phyloP scores from a whole-genome alignment of 2,113 vertebrate species.

The Rhinichthys klamathensis region DNA sequence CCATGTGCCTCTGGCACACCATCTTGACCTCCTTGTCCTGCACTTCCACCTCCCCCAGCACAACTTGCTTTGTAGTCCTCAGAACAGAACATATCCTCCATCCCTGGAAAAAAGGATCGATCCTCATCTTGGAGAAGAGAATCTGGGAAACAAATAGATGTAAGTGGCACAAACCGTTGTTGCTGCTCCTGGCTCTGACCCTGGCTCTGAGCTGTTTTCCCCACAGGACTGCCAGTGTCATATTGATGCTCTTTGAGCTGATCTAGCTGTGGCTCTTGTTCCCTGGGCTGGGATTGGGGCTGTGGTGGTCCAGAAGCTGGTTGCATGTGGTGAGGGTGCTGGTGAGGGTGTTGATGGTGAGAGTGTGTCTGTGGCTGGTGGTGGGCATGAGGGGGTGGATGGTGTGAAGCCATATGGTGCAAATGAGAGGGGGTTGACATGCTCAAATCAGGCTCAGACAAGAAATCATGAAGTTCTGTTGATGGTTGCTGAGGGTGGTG shows the following conservation, averaged over 20 bases:
- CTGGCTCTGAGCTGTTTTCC: constrained; percentile 70
- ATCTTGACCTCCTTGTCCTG: constrained; percentile 68
- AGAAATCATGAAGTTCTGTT: constrained; percentile 73
- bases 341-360: constrained; percentile 69
- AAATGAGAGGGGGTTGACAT: constrained; percentile 69
- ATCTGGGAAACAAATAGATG: constrained; percentile 92
- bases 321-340: constrained; percentile 65
- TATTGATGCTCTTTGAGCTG: constrained; percentile 81
- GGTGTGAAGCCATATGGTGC: constrained; percentile 69
- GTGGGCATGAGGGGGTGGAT: constrained; percentile 65
- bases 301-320: constrained; percentile 63
- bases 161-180: constrained; percentile 81
- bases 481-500: constrained; percentile 66
- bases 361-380: constrained; percentile 66
- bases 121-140: constrained; percentile 86
- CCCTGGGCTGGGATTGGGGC: constrained; percentile 64
- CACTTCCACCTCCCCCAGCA: constrained; percentile 65
- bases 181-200: constrained; percentile 63
- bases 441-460: constrained; percentile 71
- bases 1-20: constrained; percentile 65
- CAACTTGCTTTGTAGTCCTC: constrained; percentile 84
- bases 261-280: constrained; percentile 70
- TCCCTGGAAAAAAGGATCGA: constrained; percentile 88
- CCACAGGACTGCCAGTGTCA: constrained; percentile 77
- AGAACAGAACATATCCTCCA: constrained; percentile 92